A percentile compares a stretch with the other conserved stretches of the same genome.
Conservation (phyloP, 2,797 vertebrate species). For the Steatocranus sp. region DNA sequence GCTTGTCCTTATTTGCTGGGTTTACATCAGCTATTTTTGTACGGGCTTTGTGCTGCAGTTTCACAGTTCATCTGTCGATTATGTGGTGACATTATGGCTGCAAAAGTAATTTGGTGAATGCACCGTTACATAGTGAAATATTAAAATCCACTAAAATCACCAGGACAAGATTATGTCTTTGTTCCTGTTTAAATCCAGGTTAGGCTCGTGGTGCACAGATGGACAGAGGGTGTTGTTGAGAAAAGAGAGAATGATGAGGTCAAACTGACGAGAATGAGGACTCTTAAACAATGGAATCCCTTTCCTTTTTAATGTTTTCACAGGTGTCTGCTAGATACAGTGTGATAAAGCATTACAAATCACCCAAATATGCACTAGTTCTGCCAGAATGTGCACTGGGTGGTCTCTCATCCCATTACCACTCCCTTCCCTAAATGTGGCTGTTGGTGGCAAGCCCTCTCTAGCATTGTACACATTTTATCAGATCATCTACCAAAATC, state of each 20-base stretch:
- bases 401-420: conserved; percentile 23
- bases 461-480: conserved; percentile 40
- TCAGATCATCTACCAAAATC: conserved; percentile 10
- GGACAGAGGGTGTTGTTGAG: neutral
- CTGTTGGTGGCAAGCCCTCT: conserved; percentile 17
- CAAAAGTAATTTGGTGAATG: conserved; percentile 49
- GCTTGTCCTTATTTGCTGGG: neutral
- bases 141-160: conserved; percentile 38
- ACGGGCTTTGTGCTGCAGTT: neutral
- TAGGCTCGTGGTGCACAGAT: conserved; percentile 8
- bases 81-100: conserved; percentile 11
- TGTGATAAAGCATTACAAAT: neutral
- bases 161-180: conserved; percentile 39
- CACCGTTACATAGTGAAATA: conserved; percentile 40
- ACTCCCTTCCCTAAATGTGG: conserved; percentile 10
- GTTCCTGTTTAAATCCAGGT: neutral
- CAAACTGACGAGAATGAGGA: neutral
- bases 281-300: neutral
- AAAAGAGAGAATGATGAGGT: neutral
- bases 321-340: neutral
- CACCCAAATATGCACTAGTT: neutral
- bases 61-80: conserved; percentile 42
- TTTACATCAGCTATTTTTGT: neutral
- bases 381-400: neutral
- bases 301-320: neutral